Percentiles rank a stretch among this genome's conserved stretches.
phyloP scores from a whole-genome alignment of 2,113 vertebrate species.

The Empidonax traillii region DNA sequence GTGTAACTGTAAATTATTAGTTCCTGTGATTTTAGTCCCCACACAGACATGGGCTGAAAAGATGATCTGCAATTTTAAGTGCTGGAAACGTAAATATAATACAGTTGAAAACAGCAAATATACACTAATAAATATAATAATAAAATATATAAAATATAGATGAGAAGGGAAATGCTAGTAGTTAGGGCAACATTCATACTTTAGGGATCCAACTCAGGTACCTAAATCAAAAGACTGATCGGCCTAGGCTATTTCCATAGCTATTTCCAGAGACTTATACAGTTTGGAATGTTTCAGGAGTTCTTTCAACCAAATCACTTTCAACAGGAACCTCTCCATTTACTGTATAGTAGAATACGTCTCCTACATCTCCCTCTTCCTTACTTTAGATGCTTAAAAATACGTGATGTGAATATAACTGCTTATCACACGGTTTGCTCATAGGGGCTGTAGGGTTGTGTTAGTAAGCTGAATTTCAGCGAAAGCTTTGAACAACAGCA shows the following conservation, averaged over 20 bases:
- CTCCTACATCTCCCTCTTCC: neutral
- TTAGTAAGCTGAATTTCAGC: neutral
- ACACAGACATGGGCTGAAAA: neutral
- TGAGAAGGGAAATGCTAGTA: neutral
- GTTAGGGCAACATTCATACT: neutral
- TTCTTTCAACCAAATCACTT: neutral
- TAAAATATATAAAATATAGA: neutral
- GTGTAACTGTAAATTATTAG: neutral
- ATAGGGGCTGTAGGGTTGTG: neutral
- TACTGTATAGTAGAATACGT: neutral
- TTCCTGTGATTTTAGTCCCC: neutral
- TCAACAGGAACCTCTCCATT: neutral
- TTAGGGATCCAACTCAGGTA: neutral
- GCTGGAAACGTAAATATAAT: neutral
- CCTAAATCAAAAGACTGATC: neutral
- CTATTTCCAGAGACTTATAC: neutral
- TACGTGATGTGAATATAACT: neutral
- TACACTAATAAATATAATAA: too few species aligned
- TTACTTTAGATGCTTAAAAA: neutral
- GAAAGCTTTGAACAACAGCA: neutral
- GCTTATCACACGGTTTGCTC: neutral
- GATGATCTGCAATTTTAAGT: neutral
- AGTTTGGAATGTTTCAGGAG: neutral
- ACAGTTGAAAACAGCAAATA: neutral
- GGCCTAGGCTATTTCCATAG: neutral